These are phyloP conservation scores for Lithophane semibrunnea DNA, from an alignment of 2,888 invertebrate genomes.

Conservation along the genomic window DNA sequence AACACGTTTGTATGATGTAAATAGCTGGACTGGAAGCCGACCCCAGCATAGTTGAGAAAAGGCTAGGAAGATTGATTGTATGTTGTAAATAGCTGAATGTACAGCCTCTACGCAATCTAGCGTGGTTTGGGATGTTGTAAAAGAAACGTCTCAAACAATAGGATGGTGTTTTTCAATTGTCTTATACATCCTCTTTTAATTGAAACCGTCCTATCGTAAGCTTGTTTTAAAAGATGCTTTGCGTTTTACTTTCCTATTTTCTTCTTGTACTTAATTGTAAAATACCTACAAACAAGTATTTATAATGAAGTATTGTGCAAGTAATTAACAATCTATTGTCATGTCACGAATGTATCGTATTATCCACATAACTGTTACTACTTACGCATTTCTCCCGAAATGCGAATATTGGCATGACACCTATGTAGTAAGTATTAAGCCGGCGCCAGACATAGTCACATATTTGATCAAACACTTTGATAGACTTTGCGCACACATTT, in stretches of 20 bases:
- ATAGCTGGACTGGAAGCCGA: too few relatives aligned
- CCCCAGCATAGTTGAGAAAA: too few relatives aligned
- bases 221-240: background rate
- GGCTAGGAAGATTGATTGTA: background rate
- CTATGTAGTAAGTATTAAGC: too few relatives aligned
- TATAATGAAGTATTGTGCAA: background rate
- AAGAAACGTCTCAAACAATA: background rate
- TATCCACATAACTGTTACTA: background rate
- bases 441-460: too few relatives aligned
- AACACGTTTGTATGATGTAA: background rate
- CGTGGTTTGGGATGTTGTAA: background rate
- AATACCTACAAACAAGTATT: background rate
- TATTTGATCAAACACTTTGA: too few relatives aligned
- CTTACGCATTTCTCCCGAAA: background rate
- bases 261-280: background rate
- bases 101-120: background rate
- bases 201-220: background rate
- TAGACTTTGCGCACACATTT: too few relatives aligned
- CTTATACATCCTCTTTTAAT: background rate
- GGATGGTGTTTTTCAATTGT: background rate
- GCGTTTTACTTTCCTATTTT: background rate
- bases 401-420: constrained; percentile 20
- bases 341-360: background rate
- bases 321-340: background rate
- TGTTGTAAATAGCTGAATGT: background rate